These are phyloP conservation scores for Diplodus sargus DNA, from an alignment of 2,797 vertebrate species.

Conservation along the genomic window DNA sequence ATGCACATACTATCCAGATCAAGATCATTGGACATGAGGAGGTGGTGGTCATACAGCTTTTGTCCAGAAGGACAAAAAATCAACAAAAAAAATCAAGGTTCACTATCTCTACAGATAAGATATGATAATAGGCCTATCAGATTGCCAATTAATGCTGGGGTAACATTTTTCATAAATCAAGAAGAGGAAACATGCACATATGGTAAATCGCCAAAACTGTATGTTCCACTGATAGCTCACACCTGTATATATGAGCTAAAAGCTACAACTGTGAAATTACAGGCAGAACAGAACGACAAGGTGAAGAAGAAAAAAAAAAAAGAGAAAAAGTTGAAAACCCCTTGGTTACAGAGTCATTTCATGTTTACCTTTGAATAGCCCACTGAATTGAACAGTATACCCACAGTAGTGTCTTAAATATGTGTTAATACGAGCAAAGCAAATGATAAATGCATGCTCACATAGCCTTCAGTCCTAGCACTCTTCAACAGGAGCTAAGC, in stretches of 20 bases:
- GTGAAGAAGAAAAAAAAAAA: fast-evolving
- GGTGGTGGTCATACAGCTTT: no score
- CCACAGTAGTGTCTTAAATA: background rate
- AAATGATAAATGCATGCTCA: constrained; percentile 22
- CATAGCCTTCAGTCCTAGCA: constrained; percentile 7
- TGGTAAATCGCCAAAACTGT: constrained; percentile 51
- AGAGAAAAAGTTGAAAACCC: background rate
- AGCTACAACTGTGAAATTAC: constrained; percentile 31
- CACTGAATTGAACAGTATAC: background rate
- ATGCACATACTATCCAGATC: no score
- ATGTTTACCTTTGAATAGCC: background rate
- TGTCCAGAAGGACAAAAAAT: no score
- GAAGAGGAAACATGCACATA: constrained; percentile 50
- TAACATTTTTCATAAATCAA: constrained; percentile 46
- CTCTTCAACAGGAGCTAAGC: constrained; percentile 22
- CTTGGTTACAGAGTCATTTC: background rate
- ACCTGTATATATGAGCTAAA: constrained; percentile 42
- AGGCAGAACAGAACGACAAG: background rate
- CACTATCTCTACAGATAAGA: no score
- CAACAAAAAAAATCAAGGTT: no score
- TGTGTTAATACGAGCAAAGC: background rate
- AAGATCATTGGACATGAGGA: no score
- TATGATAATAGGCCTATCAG: constrained; percentile 34
- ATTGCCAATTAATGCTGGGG: constrained; percentile 34
- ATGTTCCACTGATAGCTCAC: constrained; percentile 65